Percentiles rank a stretch among this genome's conserved stretches.
Conservation (phyloP, 2,113 vertebrate genomes). For the Vimba vimba region DNA sequence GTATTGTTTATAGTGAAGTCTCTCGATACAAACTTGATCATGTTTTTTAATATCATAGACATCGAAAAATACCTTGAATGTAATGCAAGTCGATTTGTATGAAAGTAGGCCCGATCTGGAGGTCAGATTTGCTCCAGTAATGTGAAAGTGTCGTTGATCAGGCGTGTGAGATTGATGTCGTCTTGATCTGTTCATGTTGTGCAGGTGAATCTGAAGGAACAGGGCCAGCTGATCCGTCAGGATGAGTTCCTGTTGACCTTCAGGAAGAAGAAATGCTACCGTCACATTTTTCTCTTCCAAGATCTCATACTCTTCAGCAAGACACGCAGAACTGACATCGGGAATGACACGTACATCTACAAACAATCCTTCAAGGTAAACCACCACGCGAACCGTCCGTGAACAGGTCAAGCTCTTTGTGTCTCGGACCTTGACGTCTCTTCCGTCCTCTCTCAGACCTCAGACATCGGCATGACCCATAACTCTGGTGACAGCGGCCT, state of each 20-base stretch:
- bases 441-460: slow-evolving; percentile 65
- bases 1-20: not conserved
- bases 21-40: not conserved
- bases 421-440: not conserved
- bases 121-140: not conserved
- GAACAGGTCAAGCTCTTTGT: not conserved
- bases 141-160: not conserved
- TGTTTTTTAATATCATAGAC: not conserved
- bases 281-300: slow-evolving; percentile 80
- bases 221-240: slow-evolving; percentile 77
- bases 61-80: not conserved
- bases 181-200: not conserved
- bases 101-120: too few relatives aligned
- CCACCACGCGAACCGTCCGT: not conserved
- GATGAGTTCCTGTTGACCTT: slow-evolving; percentile 78
- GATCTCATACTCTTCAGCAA: slow-evolving; percentile 82
- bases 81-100: too few relatives aligned
- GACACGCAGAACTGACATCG: slow-evolving; percentile 75
- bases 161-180: not conserved
- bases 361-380: slow-evolving; percentile 83
- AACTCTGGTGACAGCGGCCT: slow-evolving; percentile 68
- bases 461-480: slow-evolving; percentile 79
- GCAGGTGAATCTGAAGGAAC: slow-evolving; percentile 82
- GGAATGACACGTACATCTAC: slow-evolving; percentile 79
- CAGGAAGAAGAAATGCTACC: slow-evolving; percentile 77